Evolutionary conservation across 2,888 invertebrate species (phyloP).

Genomic region (Chelonus formosanus): DNA sequence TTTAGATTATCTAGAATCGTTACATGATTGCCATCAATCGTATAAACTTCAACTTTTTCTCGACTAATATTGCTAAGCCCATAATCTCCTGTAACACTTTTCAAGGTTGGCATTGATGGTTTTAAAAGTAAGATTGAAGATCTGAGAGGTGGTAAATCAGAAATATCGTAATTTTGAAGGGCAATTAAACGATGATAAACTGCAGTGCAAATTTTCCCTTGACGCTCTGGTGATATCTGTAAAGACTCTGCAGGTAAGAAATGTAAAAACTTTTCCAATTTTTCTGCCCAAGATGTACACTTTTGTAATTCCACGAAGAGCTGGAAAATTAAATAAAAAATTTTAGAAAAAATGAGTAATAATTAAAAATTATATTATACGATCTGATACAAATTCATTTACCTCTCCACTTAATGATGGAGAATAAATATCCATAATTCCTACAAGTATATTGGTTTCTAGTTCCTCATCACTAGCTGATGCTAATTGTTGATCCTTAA

Average conservation of each 20-base stretch:
- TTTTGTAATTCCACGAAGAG: constrained; percentile 65
- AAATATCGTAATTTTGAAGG: constrained; percentile 66
- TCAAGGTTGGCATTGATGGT: constrained; percentile 70
- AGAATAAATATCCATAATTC: constrained; percentile 68
- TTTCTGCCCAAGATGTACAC: constrained; percentile 69
- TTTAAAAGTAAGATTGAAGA: constrained; percentile 72
- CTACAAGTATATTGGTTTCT: constrained; percentile 70
- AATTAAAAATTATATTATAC: constrained; percentile 6
- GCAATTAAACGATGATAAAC: constrained; percentile 70
- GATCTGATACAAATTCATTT: neutral
- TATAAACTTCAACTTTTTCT: constrained; percentile 69
- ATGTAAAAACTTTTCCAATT: constrained; percentile 67
- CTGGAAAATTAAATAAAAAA: constrained; percentile 39
- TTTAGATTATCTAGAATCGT: constrained; percentile 75
- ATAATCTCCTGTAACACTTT: constrained; percentile 73
- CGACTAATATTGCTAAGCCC: constrained; percentile 69
- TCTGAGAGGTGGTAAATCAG: constrained; percentile 67
- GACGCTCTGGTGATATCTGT: constrained; percentile 62
- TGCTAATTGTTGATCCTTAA: constrained; percentile 67
- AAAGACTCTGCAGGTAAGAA: constrained; percentile 61
- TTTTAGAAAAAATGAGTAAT: neutral
- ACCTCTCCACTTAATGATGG: constrained; percentile 65
- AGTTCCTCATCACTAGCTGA: constrained; percentile 66
- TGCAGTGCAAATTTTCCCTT: constrained; percentile 61
- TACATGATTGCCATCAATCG: constrained; percentile 78